Conservation (phyloP, 2,797 vertebrate species). For the Parotocinclus haroldoi region DNA sequence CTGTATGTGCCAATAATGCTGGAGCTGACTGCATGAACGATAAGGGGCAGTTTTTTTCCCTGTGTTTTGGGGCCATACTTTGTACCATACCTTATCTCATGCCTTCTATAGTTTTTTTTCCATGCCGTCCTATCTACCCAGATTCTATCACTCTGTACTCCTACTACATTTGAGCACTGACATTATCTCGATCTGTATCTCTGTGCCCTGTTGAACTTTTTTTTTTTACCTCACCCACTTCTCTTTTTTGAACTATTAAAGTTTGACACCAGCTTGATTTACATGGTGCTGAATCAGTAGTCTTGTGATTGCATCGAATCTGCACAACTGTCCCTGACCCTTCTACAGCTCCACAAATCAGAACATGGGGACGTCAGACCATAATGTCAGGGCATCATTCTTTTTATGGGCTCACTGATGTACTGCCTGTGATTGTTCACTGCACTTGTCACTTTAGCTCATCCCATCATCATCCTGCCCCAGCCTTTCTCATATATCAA, state of each 20-base stretch:
- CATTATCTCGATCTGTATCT: background rate
- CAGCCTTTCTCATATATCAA: constrained; percentile 5
- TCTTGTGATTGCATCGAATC: constrained; percentile 60
- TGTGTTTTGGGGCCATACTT: too few species aligned
- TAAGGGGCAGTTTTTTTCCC: too few species aligned
- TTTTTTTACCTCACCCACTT: background rate
- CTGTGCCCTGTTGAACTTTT: background rate
- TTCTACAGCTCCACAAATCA: constrained; percentile 60
- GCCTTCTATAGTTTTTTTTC: too few species aligned
- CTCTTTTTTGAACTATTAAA: constrained; percentile 17
- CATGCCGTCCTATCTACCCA: too few species aligned
- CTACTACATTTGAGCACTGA: too few species aligned
- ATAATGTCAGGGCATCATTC: constrained; percentile 57
- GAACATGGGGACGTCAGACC: constrained; percentile 48
- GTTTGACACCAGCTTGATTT: constrained; percentile 53
- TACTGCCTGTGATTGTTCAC: constrained; percentile 52
- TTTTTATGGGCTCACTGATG: constrained; percentile 60
- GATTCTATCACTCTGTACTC: too few species aligned
- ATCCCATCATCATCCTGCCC: background rate
- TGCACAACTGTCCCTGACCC: constrained; percentile 57
- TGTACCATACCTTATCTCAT: too few species aligned
- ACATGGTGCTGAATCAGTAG: constrained; percentile 33
- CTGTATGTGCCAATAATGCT: too few species aligned
- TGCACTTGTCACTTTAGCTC: constrained; percentile 31
- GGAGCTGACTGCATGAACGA: too few species aligned